Conservation (phyloP, 2,113 vertebrate species). For the Brachyhypopomus gauderio region DNA sequence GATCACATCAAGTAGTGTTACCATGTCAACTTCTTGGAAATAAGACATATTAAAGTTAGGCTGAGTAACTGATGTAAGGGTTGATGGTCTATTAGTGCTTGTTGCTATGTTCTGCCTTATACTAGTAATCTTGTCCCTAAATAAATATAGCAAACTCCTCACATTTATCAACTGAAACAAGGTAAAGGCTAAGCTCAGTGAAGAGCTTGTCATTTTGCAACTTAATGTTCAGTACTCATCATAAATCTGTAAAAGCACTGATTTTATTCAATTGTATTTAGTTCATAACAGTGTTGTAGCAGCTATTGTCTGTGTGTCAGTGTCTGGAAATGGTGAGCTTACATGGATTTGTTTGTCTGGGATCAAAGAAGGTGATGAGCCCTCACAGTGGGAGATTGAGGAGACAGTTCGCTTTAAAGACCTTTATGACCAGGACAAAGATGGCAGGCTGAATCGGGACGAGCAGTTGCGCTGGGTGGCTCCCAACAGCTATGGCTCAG, state of each 20-base stretch:
- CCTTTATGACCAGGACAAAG: conserved; percentile 89
- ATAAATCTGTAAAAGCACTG: no score
- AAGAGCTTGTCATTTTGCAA: not conserved
- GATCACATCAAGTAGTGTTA: no score
- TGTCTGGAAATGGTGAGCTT: not conserved
- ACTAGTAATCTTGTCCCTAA: no score
- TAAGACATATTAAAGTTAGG: no score
- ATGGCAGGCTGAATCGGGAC: conserved; percentile 84
- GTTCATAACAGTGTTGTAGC: not conserved
- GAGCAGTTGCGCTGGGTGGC: conserved; percentile 93
- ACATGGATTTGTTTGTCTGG: conserved; percentile 14
- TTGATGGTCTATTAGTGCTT: no score
- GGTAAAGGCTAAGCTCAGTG: conserved; percentile 37
- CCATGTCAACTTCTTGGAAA: no score
- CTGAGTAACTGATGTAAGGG: no score
- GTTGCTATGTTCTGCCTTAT: no score
- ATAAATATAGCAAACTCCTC: no score
- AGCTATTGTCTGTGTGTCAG: not conserved
- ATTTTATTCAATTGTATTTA: no score
- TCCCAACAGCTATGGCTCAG: conserved; percentile 91
- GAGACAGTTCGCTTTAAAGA: conserved; percentile 91
- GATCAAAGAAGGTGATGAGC: conserved; percentile 70
- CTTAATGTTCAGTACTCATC: no score
- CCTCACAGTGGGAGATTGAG: conserved; percentile 92
- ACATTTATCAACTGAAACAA: no score